These are phyloP conservation scores for Pica pica DNA, from an alignment of 2,113 vertebrate genomes.

Conservation along the genomic window DNA sequence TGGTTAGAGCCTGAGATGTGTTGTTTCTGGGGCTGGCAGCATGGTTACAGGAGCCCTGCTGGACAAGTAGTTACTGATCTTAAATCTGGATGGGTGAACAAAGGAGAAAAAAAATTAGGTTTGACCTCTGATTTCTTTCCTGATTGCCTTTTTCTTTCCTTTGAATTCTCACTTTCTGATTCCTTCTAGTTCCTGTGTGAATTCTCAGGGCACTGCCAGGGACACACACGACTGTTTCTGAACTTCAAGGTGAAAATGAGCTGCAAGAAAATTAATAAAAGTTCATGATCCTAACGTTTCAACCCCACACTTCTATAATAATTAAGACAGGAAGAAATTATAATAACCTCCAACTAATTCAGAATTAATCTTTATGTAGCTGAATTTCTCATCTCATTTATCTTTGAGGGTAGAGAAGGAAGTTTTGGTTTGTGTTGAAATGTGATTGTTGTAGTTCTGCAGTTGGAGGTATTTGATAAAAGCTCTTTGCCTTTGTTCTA, in stretches of 20 bases:
- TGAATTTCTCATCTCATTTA: neutral
- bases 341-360: neutral
- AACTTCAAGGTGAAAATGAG: neutral
- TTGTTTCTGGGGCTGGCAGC: neutral
- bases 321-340: neutral
- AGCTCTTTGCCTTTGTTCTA: neutral
- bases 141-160: neutral
- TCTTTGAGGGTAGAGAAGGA: neutral
- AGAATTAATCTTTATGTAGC: neutral
- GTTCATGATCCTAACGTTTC: neutral
- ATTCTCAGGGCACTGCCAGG: neutral
- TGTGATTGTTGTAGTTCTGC: neutral
- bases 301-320: neutral
- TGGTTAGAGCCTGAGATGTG: fast-evolving
- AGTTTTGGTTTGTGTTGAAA: neutral
- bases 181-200: neutral
- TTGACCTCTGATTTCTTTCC: neutral
- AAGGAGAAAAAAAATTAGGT: neutral
- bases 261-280: neutral
- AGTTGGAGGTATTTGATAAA: neutral
- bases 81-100: neutral
- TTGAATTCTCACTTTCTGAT: neutral
- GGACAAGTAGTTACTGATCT: neutral
- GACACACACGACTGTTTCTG: neutral
- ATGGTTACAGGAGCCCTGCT: neutral